Conservation (phyloP, 2,797 vertebrate species). For the Danio tinwini region DNA sequence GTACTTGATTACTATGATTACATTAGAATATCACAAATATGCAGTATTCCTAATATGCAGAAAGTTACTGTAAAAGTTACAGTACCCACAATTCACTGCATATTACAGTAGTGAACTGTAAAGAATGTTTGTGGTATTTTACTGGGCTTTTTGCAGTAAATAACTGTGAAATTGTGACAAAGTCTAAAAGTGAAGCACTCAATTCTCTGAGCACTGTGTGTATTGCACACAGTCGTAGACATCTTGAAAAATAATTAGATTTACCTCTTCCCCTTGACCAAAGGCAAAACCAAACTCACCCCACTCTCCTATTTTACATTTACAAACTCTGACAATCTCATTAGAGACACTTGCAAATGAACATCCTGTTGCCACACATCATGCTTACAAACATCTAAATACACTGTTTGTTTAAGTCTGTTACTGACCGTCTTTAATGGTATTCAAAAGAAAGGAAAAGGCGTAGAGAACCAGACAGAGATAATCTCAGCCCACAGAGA, state of each 20-base stretch:
- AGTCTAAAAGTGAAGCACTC: no score
- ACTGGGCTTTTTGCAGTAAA: no score
- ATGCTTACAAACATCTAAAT: slow-evolving; percentile 20
- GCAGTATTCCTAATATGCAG: no score
- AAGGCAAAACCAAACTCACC: slow-evolving; percentile 15
- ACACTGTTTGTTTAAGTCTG: slow-evolving; percentile 12
- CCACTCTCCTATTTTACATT: slow-evolving; percentile 4
- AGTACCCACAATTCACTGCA: no score
- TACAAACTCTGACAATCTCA: slow-evolving; percentile 27
- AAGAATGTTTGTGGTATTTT: no score
- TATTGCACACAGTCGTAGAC: neutral
- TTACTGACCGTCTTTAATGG: slow-evolving; percentile 8
- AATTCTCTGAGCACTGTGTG: no score
- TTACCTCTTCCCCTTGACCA: slow-evolving; percentile 21
- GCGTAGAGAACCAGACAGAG: slow-evolving; percentile 43
- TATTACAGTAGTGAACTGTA: no score
- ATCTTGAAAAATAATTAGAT: slow-evolving; percentile 11
- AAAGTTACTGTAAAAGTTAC: no score
- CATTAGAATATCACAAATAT: no score
- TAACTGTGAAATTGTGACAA: no score
- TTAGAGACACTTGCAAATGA: slow-evolving; percentile 16
- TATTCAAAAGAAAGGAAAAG: slow-evolving; percentile 23
- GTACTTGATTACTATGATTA: no score
- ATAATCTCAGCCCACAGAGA: slow-evolving; percentile 57
- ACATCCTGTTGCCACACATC: slow-evolving; percentile 1